phyloP scores from a whole-genome alignment of 2,888 invertebrate genomes.

The Polyommatus iphigenia region DNA sequence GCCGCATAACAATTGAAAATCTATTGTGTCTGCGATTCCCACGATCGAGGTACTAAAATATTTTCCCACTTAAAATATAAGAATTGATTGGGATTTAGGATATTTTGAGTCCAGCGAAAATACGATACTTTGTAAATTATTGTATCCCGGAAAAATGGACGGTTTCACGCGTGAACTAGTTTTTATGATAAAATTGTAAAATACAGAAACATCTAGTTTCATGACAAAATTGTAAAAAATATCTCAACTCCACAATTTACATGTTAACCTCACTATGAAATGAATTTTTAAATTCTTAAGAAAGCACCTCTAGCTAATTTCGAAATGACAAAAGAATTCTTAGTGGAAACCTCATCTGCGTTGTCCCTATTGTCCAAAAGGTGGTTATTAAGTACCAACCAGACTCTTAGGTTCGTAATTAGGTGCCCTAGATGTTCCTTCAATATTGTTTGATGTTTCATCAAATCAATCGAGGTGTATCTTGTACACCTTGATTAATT shows the following conservation, averaged over 20 bases:
- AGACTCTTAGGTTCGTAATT: background rate
- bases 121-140: too few relatives aligned
- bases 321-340: conserved; percentile 11
- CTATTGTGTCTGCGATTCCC: too few relatives aligned
- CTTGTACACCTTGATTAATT: too few relatives aligned
- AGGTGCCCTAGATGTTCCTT: background rate
- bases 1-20: too few relatives aligned
- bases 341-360: background rate
- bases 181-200: too few relatives aligned
- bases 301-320: conserved; percentile 12
- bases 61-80: too few relatives aligned
- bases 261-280: background rate
- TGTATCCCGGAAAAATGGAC: too few relatives aligned
- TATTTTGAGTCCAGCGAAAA: too few relatives aligned
- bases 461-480: too few relatives aligned
- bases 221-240: background rate
- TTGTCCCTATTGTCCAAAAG: background rate
- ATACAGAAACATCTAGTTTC: background rate
- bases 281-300: conserved; percentile 17
- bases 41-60: too few relatives aligned
- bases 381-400: background rate
- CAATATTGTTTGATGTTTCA: background rate
- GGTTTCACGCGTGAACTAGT: too few relatives aligned
- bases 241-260: conserved; percentile 26
- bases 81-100: too few relatives aligned